phyloP scores from a whole-genome alignment of 92 coral and sea anemone genomes.

The Blastomussa wellsi region DNA sequence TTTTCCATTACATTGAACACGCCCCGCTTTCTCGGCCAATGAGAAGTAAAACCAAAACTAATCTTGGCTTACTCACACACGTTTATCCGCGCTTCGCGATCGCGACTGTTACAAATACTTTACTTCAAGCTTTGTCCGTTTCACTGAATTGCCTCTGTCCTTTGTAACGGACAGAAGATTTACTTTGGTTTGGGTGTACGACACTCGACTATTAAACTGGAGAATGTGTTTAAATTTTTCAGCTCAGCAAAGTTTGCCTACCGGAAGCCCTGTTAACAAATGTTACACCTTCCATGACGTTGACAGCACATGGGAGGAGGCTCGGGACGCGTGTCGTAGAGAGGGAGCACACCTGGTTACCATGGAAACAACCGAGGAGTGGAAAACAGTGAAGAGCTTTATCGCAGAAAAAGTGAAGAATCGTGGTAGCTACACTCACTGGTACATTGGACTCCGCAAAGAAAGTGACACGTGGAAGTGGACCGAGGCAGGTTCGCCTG shows the following conservation, averaged over 20 bases:
- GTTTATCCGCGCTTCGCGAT: too few species aligned
- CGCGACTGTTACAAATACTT: too few species aligned
- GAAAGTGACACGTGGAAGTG: not conserved
- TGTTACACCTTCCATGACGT: not conserved
- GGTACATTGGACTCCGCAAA: not conserved
- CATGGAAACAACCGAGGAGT: not conserved
- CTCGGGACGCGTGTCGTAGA: not conserved
- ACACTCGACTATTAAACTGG: too few species aligned
- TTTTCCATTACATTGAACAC: too few species aligned
- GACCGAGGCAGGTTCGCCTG: not conserved
- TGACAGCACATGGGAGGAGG: not conserved
- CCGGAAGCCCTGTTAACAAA: not conserved
- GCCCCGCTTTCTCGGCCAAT: too few species aligned
- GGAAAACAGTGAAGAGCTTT: not conserved
- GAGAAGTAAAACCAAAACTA: too few species aligned
- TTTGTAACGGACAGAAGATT: too few species aligned
- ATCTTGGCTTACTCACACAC: too few species aligned
- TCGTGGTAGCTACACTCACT: not conserved
- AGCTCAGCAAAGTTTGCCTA: not conserved
- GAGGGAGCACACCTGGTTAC: not conserved
- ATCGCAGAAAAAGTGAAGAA: not conserved
- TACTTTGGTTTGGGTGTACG: too few species aligned
- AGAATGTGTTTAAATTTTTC: not conserved
- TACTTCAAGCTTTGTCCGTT: too few species aligned
- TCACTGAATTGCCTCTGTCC: too few species aligned